Base-by-base conservation (phyloP, 1,140 invertebrate genomes). In the Parasteatoda tepidariorum region DNA sequence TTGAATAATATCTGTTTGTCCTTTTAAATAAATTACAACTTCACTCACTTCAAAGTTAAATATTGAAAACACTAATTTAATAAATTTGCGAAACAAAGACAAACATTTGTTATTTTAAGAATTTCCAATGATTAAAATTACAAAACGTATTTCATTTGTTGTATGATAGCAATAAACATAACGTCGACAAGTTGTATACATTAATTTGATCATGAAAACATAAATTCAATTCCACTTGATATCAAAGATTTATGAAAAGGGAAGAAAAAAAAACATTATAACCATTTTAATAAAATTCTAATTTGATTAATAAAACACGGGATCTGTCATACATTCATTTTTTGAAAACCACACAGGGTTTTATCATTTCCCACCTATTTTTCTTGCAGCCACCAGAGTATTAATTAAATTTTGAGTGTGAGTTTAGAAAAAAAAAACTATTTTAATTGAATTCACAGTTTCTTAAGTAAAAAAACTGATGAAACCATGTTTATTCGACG, bases 381-480 rank as follows among this genome's bases (percentile, higher is more conserved):
- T 15, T 33, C 66, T 57, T 7, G 11, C 4, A 24, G 71, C 41
- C 48, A 28, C 26, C n/a, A 15, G 59, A 54, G 61, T 66, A 76
- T 76, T 76, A 76, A 76, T 76, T 76, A 76, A 76, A 31, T 76
- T 66, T 76, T 33, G 6, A 15, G 34, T 55, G 26, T 31, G 34
- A 55, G 15, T 62, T n/a, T n/a, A 24, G 30, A 59, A 15, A 33
- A 48, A 31, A 41, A 76, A 66, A 76, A 76, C 15, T 41, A 26
- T 57, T 76, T 76, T 76, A 76, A 76, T 76, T 76, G 74, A 76
- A 76, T 76, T 34, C 48, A 61, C 24, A 24, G 15, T n/a, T 74
- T 57, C 61, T 74, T 74, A 34, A 55, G 31, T 34, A 6, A 26
- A 41, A 74, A 61, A 54, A 48, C n/a, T n/a, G 70, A 22, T 1